Evolutionary conservation across 2,888 invertebrate species (phyloP).

Genomic region (Hedya salicella): DNA sequence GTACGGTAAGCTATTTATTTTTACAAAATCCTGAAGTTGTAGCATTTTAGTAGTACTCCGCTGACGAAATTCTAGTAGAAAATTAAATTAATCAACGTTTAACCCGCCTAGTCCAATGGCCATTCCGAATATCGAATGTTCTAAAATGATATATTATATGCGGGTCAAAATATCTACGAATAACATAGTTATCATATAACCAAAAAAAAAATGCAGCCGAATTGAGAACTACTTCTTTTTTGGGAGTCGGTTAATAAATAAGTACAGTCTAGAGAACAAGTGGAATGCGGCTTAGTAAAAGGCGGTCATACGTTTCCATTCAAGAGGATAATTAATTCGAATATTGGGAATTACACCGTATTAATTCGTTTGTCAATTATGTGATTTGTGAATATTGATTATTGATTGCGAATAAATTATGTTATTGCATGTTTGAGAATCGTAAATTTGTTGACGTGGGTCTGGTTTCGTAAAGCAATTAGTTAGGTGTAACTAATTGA

Average conservation of each 20-base stretch:
- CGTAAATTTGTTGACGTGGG: conserved; percentile 3
- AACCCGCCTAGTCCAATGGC: too few relatives aligned
- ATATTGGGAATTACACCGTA: conserved; percentile 1
- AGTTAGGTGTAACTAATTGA: background rate
- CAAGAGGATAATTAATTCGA: conserved; percentile 9
- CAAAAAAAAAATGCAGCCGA: too few relatives aligned
- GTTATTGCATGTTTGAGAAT: conserved; percentile 5
- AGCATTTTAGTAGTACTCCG: too few relatives aligned
- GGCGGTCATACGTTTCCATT: background rate
- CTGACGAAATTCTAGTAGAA: too few relatives aligned
- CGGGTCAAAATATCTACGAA: too few relatives aligned
- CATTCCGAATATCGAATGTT: too few relatives aligned
- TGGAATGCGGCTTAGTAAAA: background rate
- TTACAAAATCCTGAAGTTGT: too few relatives aligned
- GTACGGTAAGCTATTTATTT: too few relatives aligned
- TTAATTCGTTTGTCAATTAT: conserved; percentile 8
- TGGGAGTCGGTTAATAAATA: background rate
- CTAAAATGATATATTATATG: too few relatives aligned
- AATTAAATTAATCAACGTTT: too few relatives aligned
- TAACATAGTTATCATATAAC: too few relatives aligned
- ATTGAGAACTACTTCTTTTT: too few relatives aligned
- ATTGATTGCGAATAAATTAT: conserved; percentile 12
- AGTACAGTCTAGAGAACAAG: background rate
- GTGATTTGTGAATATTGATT: conserved; percentile 10
- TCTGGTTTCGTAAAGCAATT: conserved; percentile 10